Conservation (phyloP, 1,140 invertebrate genomes). For the Procambarus clarkii region DNA sequence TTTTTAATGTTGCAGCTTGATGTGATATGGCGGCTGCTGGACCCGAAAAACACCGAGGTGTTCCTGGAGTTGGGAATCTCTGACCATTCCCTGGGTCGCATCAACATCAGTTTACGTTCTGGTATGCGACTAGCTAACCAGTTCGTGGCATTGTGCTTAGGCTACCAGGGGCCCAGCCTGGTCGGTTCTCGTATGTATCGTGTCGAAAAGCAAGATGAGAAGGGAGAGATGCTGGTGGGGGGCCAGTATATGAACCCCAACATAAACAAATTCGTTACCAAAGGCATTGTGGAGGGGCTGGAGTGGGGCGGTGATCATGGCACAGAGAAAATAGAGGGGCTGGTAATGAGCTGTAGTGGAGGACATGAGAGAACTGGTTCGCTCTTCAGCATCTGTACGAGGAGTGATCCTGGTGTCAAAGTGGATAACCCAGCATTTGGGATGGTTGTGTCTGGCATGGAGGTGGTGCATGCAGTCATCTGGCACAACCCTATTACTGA, state of each 20-base stretch:
- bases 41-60: slow-evolving; percentile 20
- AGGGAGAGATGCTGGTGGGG: slow-evolving; percentile 17
- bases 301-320: slow-evolving; percentile 1
- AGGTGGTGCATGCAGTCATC: slow-evolving; percentile 4
- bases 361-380: too few relatives aligned
- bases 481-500: slow-evolving; percentile 11
- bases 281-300: not conserved
- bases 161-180: slow-evolving; percentile 25
- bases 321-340: not conserved
- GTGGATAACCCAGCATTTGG: not conserved
- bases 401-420: not conserved
- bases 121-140: slow-evolving; percentile 43
- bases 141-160: slow-evolving; percentile 41
- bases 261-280: not conserved
- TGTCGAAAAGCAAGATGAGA: slow-evolving; percentile 30
- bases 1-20: slow-evolving; percentile 1
- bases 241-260: not conserved
- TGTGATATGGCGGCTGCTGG: slow-evolving; percentile 10
- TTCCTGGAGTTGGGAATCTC: slow-evolving; percentile 35
- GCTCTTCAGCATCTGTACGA: slow-evolving; percentile 14
- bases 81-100: slow-evolving; percentile 26
- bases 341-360: not conserved
- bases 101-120: slow-evolving; percentile 36
- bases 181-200: slow-evolving; percentile 8
- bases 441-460: slow-evolving; percentile 10